Base-by-base conservation (phyloP, 2,113 vertebrate species). In the Scytalopus superciliaris region DNA sequence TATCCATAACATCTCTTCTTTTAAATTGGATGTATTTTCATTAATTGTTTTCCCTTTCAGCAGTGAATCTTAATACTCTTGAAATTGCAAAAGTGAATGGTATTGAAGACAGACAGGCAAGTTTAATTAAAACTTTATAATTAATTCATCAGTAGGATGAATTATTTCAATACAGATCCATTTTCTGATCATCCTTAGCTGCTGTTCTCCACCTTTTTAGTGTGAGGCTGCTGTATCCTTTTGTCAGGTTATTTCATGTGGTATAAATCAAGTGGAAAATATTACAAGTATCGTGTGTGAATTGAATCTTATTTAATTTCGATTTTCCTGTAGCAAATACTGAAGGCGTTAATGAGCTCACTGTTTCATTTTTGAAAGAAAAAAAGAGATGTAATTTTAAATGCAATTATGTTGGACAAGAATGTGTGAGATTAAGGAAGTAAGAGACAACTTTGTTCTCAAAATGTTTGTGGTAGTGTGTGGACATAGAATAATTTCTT, bases 391-490 rank as follows among this genome's bases (percentile, higher is more conserved):
- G 35, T 10, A 37, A 4, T 64, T 95, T 91, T 74, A 72, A 86
- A 94, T 88, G 64, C 78, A 91, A 25, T 94, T 93, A 47, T 89
- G 56, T 96, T 94, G 84, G 49, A 55, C 76, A 70, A 96, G 85
- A 95, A 81, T 59, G 27, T 96, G 74, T 77, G 91, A 92, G 83
- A 96, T 96, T 85, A 96, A 83, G 77, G 55, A 92, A 76, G 63
- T 25, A 72, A 84, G 78, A 82, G 62, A 80, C 79, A 45, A 66
- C 33, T 93, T 91, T 82, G 60, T 94, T 68, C 84, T 94, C 74
- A 75, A 77, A 93, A 85, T 76, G 83, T 79, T 84, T 95, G 76
- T 84, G 64, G 24, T 70, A 64, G 40, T 53, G 23, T 84, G 44
- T 60, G 67, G 84, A 63, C 64, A 56, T 57, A 81, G 92, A 96